Conservation (phyloP, 2,888 invertebrate genomes). For the Acronicta alni region DNA sequence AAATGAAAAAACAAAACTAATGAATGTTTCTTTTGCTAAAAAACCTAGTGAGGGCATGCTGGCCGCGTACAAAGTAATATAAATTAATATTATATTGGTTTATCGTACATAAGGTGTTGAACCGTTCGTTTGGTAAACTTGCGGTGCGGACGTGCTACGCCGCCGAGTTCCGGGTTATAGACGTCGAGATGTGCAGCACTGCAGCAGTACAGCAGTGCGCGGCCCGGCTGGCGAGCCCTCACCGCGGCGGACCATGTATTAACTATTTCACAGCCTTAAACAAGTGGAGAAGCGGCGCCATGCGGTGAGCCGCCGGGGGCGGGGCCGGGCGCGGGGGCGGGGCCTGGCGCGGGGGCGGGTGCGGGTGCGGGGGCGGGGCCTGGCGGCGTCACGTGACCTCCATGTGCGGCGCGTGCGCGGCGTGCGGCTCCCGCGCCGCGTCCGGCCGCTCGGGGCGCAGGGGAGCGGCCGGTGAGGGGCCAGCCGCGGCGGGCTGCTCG, state of each 20-base stretch:
- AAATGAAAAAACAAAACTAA: conserved; percentile 47
- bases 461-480: conserved; percentile 17
- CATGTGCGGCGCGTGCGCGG: conserved; percentile 61
- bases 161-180: neutral
- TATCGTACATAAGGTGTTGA: conserved; percentile 25
- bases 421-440: conserved; percentile 65
- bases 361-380: conserved; percentile 34
- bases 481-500: conserved; percentile 29
- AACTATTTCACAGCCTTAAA: conserved; percentile 85
- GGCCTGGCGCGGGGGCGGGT: conserved; percentile 55
- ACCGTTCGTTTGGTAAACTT: no score
- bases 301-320: neutral
- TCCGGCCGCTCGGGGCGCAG: conserved; percentile 37
- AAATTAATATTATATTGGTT: conserved; percentile 7
- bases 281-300: conserved; percentile 62
- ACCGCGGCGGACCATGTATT: conserved; percentile 64
- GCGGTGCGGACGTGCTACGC: neutral
- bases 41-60: conserved; percentile 44
- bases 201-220: no score
- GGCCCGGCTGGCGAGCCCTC: conserved; percentile 49
- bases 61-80: conserved; percentile 21
- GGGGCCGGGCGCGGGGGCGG: conserved; percentile 42
- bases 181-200: no score
- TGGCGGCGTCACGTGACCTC: conserved; percentile 84
- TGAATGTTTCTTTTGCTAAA: conserved; percentile 53